phyloP scores from a whole-genome alignment of 2,113 vertebrate genomes.

The Varanus komodoensis region DNA sequence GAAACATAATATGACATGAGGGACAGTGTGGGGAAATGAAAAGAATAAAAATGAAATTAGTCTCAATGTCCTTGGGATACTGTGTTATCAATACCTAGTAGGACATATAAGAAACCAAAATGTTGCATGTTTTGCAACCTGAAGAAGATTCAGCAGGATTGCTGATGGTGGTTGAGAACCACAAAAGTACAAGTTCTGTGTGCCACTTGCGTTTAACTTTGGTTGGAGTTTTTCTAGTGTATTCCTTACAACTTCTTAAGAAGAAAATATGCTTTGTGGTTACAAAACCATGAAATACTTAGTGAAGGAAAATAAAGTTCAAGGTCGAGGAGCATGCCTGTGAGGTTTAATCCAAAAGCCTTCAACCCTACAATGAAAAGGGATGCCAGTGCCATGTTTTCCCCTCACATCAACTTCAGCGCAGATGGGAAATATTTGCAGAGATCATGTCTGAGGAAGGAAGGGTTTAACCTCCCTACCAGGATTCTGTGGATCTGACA shows the following conservation, averaged over 20 bases:
- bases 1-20: conserved; percentile 30
- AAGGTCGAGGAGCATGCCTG: not conserved
- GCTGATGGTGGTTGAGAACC: conserved; percentile 57
- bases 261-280: not conserved
- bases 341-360: conserved; percentile 3
- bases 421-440: not conserved
- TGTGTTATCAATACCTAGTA: conserved; percentile 56
- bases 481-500: not conserved
- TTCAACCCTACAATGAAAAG: not conserved
- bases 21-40: conserved; percentile 50
- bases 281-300: not conserved
- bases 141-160: conserved; percentile 27
- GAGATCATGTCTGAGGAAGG: not conserved
- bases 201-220: conserved; percentile 48
- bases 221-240: conserved; percentile 20
- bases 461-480: not conserved
- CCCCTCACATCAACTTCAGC: not conserved
- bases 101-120: conserved; percentile 61
- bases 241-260: conserved; percentile 25
- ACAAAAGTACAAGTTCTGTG: not conserved
- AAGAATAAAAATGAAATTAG: conserved; percentile 62
- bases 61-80: conserved; percentile 58
- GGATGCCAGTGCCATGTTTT: not conserved
- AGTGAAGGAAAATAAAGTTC: conserved; percentile 14
- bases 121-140: conserved; percentile 49